Conservation (phyloP, 2,888 invertebrate species). For the Cryptus armator region DNA sequence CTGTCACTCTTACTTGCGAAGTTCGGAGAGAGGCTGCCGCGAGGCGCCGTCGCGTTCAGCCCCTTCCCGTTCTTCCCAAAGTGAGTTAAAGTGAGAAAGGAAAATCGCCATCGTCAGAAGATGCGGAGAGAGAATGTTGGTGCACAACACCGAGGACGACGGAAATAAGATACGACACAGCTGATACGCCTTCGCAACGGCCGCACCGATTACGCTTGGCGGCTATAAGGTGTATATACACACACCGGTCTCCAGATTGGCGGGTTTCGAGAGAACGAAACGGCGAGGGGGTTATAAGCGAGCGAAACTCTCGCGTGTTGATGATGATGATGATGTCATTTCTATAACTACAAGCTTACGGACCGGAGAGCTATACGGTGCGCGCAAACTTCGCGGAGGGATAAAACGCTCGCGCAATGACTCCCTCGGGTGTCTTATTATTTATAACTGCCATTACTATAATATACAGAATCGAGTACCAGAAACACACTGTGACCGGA, state of each 20-base stretch:
- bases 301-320: slow-evolving; percentile 59
- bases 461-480: slow-evolving; percentile 2
- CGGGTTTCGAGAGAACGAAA: slow-evolving; percentile 40
- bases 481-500: not conserved
- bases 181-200: slow-evolving; percentile 82
- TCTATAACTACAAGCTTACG: slow-evolving; percentile 77
- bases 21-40: not conserved
- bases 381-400: slow-evolving; percentile 61
- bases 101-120: slow-evolving; percentile 21
- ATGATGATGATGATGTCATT: slow-evolving; percentile 83
- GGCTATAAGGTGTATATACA: slow-evolving; percentile 76
- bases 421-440: slow-evolving; percentile 18
- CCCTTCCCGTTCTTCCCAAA: slow-evolving; percentile 5
- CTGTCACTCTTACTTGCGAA: slow-evolving; percentile 43
- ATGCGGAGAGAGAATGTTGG: slow-evolving; percentile 71
- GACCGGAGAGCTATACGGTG: slow-evolving; percentile 18
- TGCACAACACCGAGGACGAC: slow-evolving; percentile 68
- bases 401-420: slow-evolving; percentile 55
- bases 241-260: slow-evolving; percentile 50
- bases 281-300: slow-evolving; percentile 36
- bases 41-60: slow-evolving; percentile 31
- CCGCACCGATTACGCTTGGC: slow-evolving; percentile 78
- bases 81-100: not conserved
- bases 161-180: slow-evolving; percentile 83
- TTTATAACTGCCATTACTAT: slow-evolving; percentile 7